Percentiles rank a stretch among this genome's conserved stretches.
Evolutionary conservation across 2,888 invertebrate species (phyloP).

Genomic region (Pterostichus madidus): DNA sequence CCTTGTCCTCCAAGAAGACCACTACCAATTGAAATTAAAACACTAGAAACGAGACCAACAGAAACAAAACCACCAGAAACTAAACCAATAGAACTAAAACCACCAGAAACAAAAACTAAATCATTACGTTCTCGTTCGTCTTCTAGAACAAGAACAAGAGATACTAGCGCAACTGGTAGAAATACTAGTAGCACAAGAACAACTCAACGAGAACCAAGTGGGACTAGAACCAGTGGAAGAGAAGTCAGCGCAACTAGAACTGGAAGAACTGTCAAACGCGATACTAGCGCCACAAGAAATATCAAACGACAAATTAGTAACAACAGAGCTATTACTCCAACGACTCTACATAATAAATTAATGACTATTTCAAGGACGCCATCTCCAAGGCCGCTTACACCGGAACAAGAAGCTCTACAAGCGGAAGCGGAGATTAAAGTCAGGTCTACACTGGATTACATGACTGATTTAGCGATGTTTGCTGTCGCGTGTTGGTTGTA

Average conservation of each 20-base stretch:
- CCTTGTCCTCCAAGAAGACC: slow-evolving; percentile 61
- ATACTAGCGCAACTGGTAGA: slow-evolving; percentile 35
- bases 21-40: slow-evolving; percentile 37
- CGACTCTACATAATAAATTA: slow-evolving; percentile 52
- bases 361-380: slow-evolving; percentile 52
- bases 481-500: slow-evolving; percentile 90
- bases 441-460: slow-evolving; percentile 84
- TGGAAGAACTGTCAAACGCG: slow-evolving; percentile 29
- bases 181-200: not conserved
- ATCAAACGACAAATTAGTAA: slow-evolving; percentile 71
- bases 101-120: slow-evolving; percentile 60
- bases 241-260: slow-evolving; percentile 30
- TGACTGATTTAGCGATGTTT: slow-evolving; percentile 87
- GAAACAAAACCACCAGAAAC: slow-evolving; percentile 30
- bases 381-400: slow-evolving; percentile 64
- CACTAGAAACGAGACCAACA: slow-evolving; percentile 6
- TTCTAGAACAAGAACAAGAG: slow-evolving; percentile 62
- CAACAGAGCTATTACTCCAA: slow-evolving; percentile 45
- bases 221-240: slow-evolving; percentile 15
- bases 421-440: slow-evolving; percentile 84
- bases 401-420: slow-evolving; percentile 79
- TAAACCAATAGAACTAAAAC: slow-evolving; percentile 65
- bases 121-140: slow-evolving; percentile 61
- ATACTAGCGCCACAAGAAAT: slow-evolving; percentile 43
- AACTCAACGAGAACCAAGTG: slow-evolving; percentile 10